Percentiles rank a stretch among this genome's conserved stretches.
Evolutionary conservation across 2,113 vertebrate species (phyloP).

Genomic region (Bujurquina vittata): DNA sequence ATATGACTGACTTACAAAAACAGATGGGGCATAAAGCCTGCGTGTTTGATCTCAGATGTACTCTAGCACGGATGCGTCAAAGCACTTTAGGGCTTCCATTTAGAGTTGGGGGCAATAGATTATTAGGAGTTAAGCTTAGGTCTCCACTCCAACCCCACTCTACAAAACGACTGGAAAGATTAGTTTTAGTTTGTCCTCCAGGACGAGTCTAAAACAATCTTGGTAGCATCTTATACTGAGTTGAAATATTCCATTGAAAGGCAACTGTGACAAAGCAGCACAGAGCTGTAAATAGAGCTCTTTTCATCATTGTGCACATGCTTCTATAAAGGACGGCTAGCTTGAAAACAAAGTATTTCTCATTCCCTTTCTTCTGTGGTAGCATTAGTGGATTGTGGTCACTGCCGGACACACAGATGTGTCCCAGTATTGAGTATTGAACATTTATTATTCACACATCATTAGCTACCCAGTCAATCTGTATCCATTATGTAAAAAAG

Average conservation of each 20-base stretch:
- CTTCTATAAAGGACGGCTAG: not conserved
- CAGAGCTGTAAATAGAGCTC: not conserved
- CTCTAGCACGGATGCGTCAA: not conserved
- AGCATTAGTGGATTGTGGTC: not conserved
- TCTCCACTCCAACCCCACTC: not conserved
- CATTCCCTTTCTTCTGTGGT: not conserved
- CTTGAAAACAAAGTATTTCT: constrained; percentile 1
- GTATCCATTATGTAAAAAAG: constrained; percentile 39
- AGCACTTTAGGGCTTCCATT: not conserved
- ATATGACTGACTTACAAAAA: constrained; percentile 16
- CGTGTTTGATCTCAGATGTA: not conserved
- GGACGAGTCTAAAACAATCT: not conserved
- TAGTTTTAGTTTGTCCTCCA: not conserved
- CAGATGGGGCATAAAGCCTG: constrained; percentile 15
- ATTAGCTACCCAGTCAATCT: constrained; percentile 41
- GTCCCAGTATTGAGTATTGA: constrained; percentile 39
- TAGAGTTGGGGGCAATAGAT: constrained; percentile 17
- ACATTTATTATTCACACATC: constrained; percentile 56
- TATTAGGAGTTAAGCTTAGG: not conserved
- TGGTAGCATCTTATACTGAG: not conserved
- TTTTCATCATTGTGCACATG: not conserved
- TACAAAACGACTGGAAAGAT: not conserved
- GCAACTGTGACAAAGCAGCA: not conserved
- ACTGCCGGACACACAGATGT: not conserved
- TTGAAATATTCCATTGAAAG: not conserved